Percentiles rank a stretch among this genome's conserved stretches.
Evolutionary conservation across 2,888 invertebrate genomes (phyloP).

Genomic region (Hirtodrosophila duncani): DNA sequence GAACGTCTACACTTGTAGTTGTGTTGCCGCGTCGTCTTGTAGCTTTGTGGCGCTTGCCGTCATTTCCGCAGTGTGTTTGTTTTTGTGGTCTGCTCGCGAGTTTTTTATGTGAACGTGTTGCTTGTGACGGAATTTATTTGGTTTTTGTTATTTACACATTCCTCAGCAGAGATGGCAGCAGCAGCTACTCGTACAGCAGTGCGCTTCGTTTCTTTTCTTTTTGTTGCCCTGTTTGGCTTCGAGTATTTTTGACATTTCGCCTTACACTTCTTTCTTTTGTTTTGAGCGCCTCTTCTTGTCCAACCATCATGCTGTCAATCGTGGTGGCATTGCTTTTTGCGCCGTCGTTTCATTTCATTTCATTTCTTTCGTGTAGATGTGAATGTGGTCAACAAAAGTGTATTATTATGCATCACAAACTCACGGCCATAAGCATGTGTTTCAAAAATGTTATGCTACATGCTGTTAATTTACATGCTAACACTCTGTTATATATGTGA

Average conservation of each 20-base stretch:
- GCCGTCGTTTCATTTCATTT: conserved; percentile 32
- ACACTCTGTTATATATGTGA: too few species aligned
- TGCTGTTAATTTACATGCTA: too few species aligned
- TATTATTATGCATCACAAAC: too few species aligned
- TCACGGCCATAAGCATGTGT: too few species aligned
- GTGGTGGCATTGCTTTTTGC: conserved; percentile 67
- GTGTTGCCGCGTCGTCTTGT: conserved; percentile 54
- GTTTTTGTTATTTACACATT: conserved; percentile 74
- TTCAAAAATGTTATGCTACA: too few species aligned
- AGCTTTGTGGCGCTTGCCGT: conserved; percentile 26
- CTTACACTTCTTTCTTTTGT: conserved; percentile 66
- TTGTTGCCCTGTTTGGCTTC: conserved; percentile 42
- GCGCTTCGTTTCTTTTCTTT: conserved; percentile 38
- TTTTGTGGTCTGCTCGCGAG: conserved; percentile 41
- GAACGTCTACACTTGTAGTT: too few species aligned
- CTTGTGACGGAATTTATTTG: conserved; percentile 73
- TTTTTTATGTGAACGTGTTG: conserved; percentile 52
- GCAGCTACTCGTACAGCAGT: neutral
- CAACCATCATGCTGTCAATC: conserved; percentile 75
- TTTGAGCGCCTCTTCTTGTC: conserved; percentile 58
- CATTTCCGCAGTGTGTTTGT: conserved; percentile 37
- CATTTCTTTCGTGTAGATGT: too few species aligned
- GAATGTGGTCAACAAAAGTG: too few species aligned
- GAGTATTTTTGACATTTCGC: conserved; percentile 74
- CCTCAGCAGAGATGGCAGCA: conserved; percentile 25